Evolutionary conservation across 2,888 invertebrate genomes (phyloP).

Genomic region (Germaria angustata): DNA sequence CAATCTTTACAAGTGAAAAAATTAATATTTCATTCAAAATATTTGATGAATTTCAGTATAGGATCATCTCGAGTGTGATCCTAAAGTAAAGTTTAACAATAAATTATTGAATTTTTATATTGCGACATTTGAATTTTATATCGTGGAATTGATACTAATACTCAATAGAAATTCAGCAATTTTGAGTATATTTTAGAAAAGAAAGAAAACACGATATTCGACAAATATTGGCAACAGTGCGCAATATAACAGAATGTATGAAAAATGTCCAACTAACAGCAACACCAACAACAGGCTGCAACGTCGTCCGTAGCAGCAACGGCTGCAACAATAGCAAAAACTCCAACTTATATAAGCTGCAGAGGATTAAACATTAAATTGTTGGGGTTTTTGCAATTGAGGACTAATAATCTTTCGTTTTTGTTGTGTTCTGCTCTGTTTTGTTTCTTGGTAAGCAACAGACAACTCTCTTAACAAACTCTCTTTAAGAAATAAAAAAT

Average conservation of each 20-base stretch:
- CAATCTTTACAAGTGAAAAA: too few relatives aligned
- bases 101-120: too few relatives aligned
- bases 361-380: constrained; percentile 4
- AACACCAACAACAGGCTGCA: constrained; percentile 39
- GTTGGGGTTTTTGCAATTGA: constrained; percentile 7
- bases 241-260: background rate
- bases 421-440: constrained; percentile 28
- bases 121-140: too few relatives aligned
- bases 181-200: too few relatives aligned
- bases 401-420: constrained; percentile 4
- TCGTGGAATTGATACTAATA: too few relatives aligned
- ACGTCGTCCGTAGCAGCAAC: constrained; percentile 34
- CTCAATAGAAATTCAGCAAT: too few relatives aligned
- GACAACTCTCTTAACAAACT: background rate
- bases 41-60: too few relatives aligned
- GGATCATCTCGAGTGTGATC: too few relatives aligned
- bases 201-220: too few relatives aligned
- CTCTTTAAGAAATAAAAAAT: constrained; percentile 14
- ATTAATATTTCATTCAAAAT: too few relatives aligned
- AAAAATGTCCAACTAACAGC: constrained; percentile 21
- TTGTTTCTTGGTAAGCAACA: background rate
- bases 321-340: constrained; percentile 17
- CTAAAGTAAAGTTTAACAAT: too few relatives aligned
- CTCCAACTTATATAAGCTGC: constrained; percentile 29
- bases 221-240: background rate